These are phyloP conservation scores for Heliconius sara DNA, from an alignment of 2,888 invertebrate genomes.

Conservation along the genomic window DNA sequence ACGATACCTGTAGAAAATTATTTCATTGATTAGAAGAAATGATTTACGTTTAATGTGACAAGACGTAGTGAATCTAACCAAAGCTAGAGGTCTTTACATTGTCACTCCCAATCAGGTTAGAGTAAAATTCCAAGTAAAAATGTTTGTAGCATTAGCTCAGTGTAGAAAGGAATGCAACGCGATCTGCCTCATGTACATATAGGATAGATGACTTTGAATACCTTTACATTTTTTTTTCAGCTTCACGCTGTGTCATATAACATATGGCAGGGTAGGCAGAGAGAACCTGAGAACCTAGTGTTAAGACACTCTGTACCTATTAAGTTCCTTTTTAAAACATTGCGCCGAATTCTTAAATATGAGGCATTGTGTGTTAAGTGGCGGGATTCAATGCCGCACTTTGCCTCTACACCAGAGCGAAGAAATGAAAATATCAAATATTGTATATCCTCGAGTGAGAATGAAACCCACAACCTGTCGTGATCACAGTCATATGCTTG, in stretches of 20 bases:
- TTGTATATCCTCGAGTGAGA: no score
- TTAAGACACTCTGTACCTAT: no score
- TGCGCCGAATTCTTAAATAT: no score
- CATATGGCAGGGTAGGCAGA: not conserved
- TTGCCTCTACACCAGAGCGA: no score
- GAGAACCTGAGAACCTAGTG: not conserved
- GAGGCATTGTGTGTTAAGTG: no score
- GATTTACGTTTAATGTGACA: not conserved
- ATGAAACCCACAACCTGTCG: no score
- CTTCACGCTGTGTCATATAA: not conserved
- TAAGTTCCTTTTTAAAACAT: no score
- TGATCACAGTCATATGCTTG: no score
- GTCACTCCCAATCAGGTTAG: slow-evolving; percentile 35
- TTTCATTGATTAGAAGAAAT: not conserved
- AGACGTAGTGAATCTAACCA: slow-evolving; percentile 46
- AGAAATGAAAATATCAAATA: no score
- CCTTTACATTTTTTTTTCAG: not conserved
- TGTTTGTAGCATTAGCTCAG: slow-evolving; percentile 62
- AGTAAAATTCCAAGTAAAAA: slow-evolving; percentile 60
- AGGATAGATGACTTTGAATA: not conserved
- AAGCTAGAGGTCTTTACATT: slow-evolving; percentile 43
- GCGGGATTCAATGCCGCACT: no score
- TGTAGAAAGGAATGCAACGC: slow-evolving; percentile 62
- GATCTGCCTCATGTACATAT: slow-evolving; percentile 40
- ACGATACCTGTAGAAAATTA: not conserved